These are phyloP conservation scores for Bombus waltoni DNA, from an alignment of 1,140 invertebrate species.

Conservation along the genomic window DNA sequence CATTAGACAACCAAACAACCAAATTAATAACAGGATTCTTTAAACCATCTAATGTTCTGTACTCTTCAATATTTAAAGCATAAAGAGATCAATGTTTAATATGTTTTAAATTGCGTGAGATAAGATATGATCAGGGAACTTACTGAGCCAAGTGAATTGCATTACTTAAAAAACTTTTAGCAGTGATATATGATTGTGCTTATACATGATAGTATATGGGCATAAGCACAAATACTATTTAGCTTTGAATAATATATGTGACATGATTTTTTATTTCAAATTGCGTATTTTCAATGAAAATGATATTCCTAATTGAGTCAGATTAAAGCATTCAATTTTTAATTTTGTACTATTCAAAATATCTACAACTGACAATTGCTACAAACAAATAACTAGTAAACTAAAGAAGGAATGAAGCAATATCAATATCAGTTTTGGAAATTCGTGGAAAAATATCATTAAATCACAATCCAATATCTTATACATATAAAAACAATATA, in stretches of 20 bases:
- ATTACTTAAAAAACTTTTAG: slow-evolving; percentile 38
- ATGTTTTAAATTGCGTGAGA: slow-evolving; percentile 6
- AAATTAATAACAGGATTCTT: not conserved
- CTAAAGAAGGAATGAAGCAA: slow-evolving; percentile 6
- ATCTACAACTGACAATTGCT: slow-evolving; percentile 4
- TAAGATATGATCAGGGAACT: slow-evolving; percentile 41
- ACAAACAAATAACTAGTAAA: not conserved
- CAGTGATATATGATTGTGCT: not conserved
- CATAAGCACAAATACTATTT: slow-evolving; percentile 34
- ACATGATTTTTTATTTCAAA: not conserved
- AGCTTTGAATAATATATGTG: not conserved
- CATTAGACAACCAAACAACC: not conserved
- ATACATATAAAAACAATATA: not conserved
- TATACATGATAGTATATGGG: not conserved
- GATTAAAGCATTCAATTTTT: not conserved
- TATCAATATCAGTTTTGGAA: not conserved
- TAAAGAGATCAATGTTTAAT: not conserved
- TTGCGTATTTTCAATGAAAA: not conserved
- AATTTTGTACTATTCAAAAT: not conserved
- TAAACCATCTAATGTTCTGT: not conserved
- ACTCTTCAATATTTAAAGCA: not conserved
- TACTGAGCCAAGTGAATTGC: slow-evolving; percentile 58
- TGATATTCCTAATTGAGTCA: not conserved
- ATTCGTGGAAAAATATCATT: slow-evolving; percentile 24
- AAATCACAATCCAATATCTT: not conserved